A percentile compares a stretch with the other conserved stretches of the same genome.
Evolutionary conservation across 92 coral and sea anemone species (phyloP).

Genomic region (Bergia sp.): DNA sequence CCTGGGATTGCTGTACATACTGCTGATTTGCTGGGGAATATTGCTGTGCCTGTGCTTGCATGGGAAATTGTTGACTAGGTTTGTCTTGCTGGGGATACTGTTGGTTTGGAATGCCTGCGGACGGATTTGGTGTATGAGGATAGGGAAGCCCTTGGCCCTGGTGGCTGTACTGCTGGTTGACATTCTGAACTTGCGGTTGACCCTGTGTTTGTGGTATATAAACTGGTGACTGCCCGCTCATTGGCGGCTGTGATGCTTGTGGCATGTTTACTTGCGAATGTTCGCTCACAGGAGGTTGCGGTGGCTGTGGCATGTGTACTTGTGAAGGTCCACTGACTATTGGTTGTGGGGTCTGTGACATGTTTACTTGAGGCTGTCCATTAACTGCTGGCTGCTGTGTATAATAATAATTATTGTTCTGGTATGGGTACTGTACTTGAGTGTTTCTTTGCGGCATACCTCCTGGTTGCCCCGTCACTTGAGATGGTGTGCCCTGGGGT

Average conservation of each 20-base stretch:
- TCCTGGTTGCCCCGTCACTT: neutral
- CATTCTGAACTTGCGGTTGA: conserved; percentile 26
- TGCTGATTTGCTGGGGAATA: conserved; percentile 24
- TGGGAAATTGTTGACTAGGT: neutral
- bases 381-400: conserved; percentile 30
- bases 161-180: neutral
- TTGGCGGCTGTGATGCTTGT: conserved; percentile 42
- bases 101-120: neutral
- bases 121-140: conserved; percentile 17
- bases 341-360: conserved; percentile 48
- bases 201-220: conserved; percentile 34
- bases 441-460: neutral
- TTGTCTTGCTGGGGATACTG: conserved; percentile 6
- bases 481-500: conserved; percentile 5
- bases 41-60: neutral
- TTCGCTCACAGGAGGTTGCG: conserved; percentile 45
- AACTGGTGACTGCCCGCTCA: conserved; percentile 37
- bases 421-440: conserved; percentile 20
- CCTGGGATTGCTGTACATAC: neutral
- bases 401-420: conserved; percentile 31
- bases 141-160: conserved; percentile 17
- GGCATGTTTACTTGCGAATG: conserved; percentile 35
- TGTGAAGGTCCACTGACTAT: conserved; percentile 41
- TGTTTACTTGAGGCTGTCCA: conserved; percentile 25
- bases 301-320: conserved; percentile 36